Evolutionary conservation across 2,797 vertebrate genomes (phyloP).

Genomic region (Dendrocincla tyrannina): DNA sequence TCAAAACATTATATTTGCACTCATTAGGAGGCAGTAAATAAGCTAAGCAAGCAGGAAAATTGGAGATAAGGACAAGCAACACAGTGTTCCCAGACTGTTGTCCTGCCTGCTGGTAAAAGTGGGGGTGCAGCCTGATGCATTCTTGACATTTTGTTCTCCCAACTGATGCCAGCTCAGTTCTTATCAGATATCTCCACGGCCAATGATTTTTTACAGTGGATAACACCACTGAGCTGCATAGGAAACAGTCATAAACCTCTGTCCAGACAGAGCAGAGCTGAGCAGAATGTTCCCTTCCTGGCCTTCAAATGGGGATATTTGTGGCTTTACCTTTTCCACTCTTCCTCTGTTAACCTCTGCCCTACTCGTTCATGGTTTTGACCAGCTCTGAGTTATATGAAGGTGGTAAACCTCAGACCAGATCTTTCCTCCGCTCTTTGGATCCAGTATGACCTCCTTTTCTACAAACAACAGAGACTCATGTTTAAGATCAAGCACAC

Average conservation of each 20-base stretch:
- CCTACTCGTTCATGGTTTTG: neutral
- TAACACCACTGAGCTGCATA: neutral
- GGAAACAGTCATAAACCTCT: conserved; percentile 12
- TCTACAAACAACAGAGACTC: neutral
- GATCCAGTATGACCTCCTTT: neutral
- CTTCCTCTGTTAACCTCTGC: neutral
- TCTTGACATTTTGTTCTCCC: conserved; percentile 68
- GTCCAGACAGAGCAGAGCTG: neutral
- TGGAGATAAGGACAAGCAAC: conserved; percentile 35
- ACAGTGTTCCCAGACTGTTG: neutral
- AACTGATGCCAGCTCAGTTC: conserved; percentile 31
- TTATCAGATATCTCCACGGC: conserved; percentile 62
- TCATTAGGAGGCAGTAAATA: conserved; percentile 43
- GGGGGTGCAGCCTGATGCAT: neutral
- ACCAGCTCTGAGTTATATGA: neutral
- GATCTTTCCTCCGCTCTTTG: neutral
- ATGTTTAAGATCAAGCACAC: neutral
- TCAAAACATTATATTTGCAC: neutral
- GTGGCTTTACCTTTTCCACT: conserved; percentile 13
- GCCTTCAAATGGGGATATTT: neutral
- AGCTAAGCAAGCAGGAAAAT: neutral
- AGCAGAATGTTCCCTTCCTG: conserved; percentile 12
- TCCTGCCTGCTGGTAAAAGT: conserved; percentile 48
- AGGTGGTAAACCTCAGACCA: neutral
- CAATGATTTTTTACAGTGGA: conserved; percentile 40